Conservation (phyloP, 2,113 vertebrate genomes). For the Onychorhynchus coronatus region DNA sequence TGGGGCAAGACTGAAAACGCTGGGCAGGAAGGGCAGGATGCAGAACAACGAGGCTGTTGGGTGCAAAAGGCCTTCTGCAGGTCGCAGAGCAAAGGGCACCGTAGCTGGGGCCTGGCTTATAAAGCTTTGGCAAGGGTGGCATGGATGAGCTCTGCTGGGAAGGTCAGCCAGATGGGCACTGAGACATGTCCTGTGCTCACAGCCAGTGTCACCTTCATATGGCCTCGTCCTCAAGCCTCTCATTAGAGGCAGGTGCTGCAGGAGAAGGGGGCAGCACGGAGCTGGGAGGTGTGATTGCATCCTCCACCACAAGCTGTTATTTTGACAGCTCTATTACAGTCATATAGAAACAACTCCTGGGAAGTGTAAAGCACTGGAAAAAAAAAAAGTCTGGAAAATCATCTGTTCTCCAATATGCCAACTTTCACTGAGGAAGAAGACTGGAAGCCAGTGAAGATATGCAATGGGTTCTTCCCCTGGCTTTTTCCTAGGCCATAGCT, state of each 20-base stretch:
- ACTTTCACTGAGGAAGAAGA: neutral
- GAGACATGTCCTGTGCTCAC: neutral
- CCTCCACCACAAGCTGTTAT: slow-evolving; percentile 40
- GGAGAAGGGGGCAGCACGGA: neutral
- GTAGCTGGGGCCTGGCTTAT: accelerated
- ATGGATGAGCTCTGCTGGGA: neutral
- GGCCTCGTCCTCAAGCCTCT: neutral
- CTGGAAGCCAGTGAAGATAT: neutral
- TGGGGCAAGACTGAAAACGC: neutral
- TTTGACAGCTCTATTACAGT: slow-evolving; percentile 65
- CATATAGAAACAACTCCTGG: slow-evolving; percentile 38
- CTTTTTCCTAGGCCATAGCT: neutral
- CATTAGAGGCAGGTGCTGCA: neutral
- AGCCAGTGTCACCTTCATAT: neutral
- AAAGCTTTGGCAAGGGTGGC: neutral
- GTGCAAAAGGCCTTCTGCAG: neutral
- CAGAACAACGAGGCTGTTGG: neutral
- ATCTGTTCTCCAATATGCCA: slow-evolving; percentile 54
- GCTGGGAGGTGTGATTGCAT: neutral
- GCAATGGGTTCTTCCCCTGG: neutral
- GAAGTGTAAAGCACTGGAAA: slow-evolving; percentile 51
- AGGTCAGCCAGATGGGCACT: neutral
- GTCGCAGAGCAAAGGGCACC: neutral
- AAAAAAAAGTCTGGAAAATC: neutral
- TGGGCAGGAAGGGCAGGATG: neutral